Percentiles rank a stretch among this genome's conserved stretches.
These are phyloP conservation scores for Coenobita brevimanus DNA, from an alignment of 1,140 invertebrate species.

Conservation along the genomic window DNA sequence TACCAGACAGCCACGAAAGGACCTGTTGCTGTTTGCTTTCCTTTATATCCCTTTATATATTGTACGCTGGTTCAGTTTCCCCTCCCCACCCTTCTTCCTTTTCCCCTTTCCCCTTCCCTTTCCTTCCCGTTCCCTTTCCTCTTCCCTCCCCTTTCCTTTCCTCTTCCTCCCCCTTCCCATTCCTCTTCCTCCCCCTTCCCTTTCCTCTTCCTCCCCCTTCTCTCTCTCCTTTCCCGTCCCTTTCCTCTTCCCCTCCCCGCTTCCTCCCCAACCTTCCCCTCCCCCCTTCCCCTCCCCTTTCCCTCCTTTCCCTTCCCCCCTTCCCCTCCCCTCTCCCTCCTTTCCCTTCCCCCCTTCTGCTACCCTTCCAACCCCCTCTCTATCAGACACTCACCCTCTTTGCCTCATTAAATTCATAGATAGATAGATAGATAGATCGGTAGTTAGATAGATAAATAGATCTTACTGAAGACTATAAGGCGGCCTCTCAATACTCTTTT, in stretches of 20 bases:
- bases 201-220: not conserved
- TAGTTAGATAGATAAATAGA: too few relatives aligned
- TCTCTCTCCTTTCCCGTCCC: too few relatives aligned
- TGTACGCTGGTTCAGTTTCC: too few relatives aligned
- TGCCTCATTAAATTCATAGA: too few relatives aligned
- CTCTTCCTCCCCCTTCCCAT: not conserved
- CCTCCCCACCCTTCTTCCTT: not conserved
- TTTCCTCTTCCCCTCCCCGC: too few relatives aligned
- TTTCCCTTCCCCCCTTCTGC: not conserved
- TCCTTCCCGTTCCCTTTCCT: not conserved
- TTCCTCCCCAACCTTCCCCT: not conserved
- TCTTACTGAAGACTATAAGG: too few relatives aligned
- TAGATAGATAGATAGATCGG: too few relatives aligned
- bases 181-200: not conserved
- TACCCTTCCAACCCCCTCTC: not conserved
- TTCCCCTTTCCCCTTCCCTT: not conserved
- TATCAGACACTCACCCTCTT: not conserved
- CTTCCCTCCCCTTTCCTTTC: not conserved
- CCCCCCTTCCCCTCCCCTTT: too few relatives aligned
- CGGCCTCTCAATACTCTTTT: too few relatives aligned
- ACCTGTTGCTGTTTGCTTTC: too few relatives aligned
- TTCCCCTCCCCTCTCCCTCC: too few relatives aligned
- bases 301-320: not conserved
- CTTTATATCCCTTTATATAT: not conserved
- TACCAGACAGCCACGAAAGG: too few relatives aligned